Evolutionary conservation across 1,140 invertebrate species (phyloP).

Genomic region (Caenorhabditis brenneri): DNA sequence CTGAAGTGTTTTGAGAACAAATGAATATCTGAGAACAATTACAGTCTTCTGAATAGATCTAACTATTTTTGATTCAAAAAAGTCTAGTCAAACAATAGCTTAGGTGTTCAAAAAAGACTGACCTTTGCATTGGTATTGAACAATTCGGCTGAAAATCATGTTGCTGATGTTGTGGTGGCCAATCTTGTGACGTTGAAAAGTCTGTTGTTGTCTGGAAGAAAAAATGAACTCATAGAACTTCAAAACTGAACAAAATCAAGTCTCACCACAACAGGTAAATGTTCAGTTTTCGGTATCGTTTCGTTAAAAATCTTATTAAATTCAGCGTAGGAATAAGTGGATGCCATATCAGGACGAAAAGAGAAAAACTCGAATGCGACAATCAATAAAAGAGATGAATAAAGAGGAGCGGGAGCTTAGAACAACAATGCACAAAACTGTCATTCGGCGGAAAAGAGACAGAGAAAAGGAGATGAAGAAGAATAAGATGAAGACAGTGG

Average conservation of each 20-base stretch:
- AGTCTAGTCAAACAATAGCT: too few relatives aligned
- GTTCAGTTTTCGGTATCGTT: slow-evolving; percentile 24
- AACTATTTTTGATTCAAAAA: too few relatives aligned
- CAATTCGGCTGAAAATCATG: slow-evolving; percentile 17
- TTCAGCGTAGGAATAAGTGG: slow-evolving; percentile 24
- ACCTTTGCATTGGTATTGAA: slow-evolving; percentile 18
- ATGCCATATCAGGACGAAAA: slow-evolving; percentile 13
- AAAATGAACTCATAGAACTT: neutral
- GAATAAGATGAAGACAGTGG: neutral
- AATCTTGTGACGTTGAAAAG: neutral
- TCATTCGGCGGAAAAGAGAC: neutral
- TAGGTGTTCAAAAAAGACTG: too few relatives aligned
- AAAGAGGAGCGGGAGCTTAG: slow-evolving; percentile 31
- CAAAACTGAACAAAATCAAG: neutral
- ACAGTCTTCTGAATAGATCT: too few relatives aligned
- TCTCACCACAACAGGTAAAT: slow-evolving; percentile 16
- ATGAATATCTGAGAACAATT: too few relatives aligned
- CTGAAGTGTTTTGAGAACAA: too few relatives aligned
- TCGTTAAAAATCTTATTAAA: slow-evolving; percentile 32
- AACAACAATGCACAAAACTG: slow-evolving; percentile 32
- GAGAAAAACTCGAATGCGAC: slow-evolving; percentile 8
- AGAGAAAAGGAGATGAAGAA: neutral
- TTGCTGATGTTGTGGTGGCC: neutral
- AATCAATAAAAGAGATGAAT: slow-evolving; percentile 34
- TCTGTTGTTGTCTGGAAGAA: slow-evolving; percentile 17